A percentile compares a stretch with the other conserved stretches of the same genome.
Evolutionary conservation across 2,888 invertebrate genomes (phyloP).

Genomic region (Machimus atricapillus): DNA sequence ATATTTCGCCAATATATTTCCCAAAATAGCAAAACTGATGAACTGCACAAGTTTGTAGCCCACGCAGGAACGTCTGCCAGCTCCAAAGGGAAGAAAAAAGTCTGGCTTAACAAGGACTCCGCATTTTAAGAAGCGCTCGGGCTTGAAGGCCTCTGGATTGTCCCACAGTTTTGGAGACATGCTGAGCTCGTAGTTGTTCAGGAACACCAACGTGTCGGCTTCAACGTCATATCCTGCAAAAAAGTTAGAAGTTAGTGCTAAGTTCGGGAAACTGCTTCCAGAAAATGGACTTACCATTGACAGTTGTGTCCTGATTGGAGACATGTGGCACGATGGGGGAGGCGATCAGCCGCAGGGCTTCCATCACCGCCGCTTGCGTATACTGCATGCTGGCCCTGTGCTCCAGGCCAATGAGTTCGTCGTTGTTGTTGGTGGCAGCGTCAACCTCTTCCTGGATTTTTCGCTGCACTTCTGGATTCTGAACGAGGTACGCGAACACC

Average conservation of each 20-base stretch:
- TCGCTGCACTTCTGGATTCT: conserved; percentile 65
- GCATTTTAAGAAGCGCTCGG: conserved; percentile 68
- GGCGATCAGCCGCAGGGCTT: conserved; percentile 69
- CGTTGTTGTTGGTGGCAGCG: neutral
- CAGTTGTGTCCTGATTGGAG: conserved; percentile 68
- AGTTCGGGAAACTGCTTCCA: neutral
- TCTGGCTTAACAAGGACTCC: conserved; percentile 69
- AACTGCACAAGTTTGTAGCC: conserved; percentile 73
- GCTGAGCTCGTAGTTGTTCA: conserved; percentile 73
- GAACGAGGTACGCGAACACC: conserved; percentile 66
- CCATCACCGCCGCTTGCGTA: conserved; percentile 69
- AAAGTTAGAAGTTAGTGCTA: conserved; percentile 32
- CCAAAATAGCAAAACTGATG: conserved; percentile 66
- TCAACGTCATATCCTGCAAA: conserved; percentile 67
- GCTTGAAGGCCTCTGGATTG: conserved; percentile 67
- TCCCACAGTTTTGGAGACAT: conserved; percentile 69
- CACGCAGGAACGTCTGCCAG: conserved; percentile 72
- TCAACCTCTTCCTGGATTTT: conserved; percentile 66
- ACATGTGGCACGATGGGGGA: conserved; percentile 75
- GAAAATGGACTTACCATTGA: conserved; percentile 66
- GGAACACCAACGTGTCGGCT: conserved; percentile 70
- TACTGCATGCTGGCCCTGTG: conserved; percentile 67
- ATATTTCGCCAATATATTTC: conserved; percentile 66
- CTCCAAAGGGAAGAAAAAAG: conserved; percentile 72
- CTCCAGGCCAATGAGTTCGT: conserved; percentile 42